phyloP scores from a whole-genome alignment of 1,140 invertebrate species.

The Trichomalopsis sarcophagae region DNA sequence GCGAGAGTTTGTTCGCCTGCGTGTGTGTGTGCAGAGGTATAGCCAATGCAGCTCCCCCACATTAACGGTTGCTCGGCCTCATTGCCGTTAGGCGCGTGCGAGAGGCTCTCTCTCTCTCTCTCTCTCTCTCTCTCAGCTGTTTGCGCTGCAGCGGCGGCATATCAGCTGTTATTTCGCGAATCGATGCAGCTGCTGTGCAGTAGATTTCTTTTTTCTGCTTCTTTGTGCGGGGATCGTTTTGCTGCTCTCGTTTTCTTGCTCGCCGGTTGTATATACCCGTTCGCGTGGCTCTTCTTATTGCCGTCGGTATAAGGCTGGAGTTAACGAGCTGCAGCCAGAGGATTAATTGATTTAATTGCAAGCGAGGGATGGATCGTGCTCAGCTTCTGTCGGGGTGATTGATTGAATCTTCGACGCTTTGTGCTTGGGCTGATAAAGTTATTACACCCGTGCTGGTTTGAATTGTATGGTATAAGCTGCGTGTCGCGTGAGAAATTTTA shows the following conservation, averaged over 20 bases:
- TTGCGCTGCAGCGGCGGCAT: neutral
- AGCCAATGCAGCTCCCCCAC: neutral
- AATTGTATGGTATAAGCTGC: too few species aligned
- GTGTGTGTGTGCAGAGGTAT: neutral
- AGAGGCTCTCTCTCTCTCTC: neutral
- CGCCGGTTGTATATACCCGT: too few species aligned
- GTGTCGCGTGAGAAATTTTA: too few species aligned
- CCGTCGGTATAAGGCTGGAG: neutral
- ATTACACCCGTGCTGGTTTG: neutral
- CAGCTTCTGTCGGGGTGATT: neutral
- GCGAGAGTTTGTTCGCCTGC: neutral
- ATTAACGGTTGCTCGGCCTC: neutral
- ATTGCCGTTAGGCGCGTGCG: neutral
- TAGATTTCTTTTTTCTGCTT: neutral
- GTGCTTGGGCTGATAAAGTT: neutral
- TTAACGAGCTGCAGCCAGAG: constrained; percentile 7
- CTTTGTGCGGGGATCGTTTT: too few species aligned
- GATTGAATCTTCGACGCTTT: neutral
- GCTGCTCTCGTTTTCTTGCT: neutral
- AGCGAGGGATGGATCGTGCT: neutral
- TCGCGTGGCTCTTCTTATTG: too few species aligned
- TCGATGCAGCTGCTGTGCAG: neutral
- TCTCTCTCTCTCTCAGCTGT: neutral
- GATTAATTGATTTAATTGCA: constrained; percentile 36
- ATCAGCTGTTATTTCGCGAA: neutral